phyloP scores from a whole-genome alignment of 2,797 vertebrate genomes.

The Dryobates pubescens region DNA sequence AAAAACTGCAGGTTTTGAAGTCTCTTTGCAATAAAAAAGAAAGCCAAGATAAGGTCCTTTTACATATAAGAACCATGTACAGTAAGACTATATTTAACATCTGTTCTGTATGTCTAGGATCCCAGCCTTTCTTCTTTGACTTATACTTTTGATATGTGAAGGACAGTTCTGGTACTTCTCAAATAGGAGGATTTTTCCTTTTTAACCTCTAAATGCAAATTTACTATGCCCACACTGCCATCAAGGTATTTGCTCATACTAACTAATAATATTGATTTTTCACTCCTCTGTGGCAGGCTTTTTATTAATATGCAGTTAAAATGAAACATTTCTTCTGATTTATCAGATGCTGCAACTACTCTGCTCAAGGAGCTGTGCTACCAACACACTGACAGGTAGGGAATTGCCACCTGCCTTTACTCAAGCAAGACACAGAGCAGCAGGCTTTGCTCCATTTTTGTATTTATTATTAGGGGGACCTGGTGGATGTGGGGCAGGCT shows the following conservation, averaged over 20 bases:
- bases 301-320: neutral
- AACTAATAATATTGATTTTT: neutral
- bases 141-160: neutral
- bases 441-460: neutral
- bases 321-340: neutral
- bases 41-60: neutral
- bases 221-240: neutral
- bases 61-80: neutral
- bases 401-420: neutral
- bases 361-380: neutral
- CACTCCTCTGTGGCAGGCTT: neutral
- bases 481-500: too few species aligned
- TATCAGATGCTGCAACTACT: neutral
- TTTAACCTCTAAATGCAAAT: neutral
- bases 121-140: neutral
- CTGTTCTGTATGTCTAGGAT: neutral
- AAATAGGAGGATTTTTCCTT: neutral
- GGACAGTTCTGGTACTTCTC: neutral
- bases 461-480: neutral
- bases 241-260: neutral
- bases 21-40: neutral
- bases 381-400: neutral
- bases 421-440: neutral
- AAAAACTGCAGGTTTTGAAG: neutral
- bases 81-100: neutral